Evolutionary conservation across 1,140 invertebrate species (phyloP).

Genomic region (Listronotus oregonensis): DNA sequence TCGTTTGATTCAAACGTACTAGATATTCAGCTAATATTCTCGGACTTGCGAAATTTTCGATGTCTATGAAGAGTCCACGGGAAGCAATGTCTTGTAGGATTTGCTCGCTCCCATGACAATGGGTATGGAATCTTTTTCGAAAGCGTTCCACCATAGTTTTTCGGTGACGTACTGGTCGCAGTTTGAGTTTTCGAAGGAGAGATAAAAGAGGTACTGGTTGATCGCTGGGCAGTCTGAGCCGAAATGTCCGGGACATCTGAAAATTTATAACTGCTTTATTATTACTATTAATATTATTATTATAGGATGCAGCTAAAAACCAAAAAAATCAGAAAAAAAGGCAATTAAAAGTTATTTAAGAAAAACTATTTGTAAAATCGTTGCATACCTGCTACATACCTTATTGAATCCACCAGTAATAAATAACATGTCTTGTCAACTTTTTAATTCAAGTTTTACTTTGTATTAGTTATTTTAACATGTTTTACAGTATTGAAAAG

Average conservation of each 20-base stretch:
- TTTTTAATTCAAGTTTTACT: too few species aligned
- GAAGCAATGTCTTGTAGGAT: conserved; percentile 63
- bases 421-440: too few species aligned
- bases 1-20: conserved; percentile 61
- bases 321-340: too few species aligned
- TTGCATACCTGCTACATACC: too few species aligned
- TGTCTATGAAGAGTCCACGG: conserved; percentile 73
- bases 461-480: too few species aligned
- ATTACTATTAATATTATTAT: too few species aligned
- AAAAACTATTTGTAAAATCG: too few species aligned
- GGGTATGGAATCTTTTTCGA: conserved; percentile 68
- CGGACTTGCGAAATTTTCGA: conserved; percentile 70
- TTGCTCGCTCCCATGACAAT: conserved; percentile 68
- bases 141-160: conserved; percentile 71
- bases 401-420: too few species aligned
- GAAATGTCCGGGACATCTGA: conserved; percentile 68
- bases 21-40: conserved; percentile 68
- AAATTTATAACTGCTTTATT: too few species aligned
- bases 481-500: too few species aligned
- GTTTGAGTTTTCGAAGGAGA: conserved; percentile 75
- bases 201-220: conserved; percentile 72
- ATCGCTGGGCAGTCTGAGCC: conserved; percentile 61
- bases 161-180: conserved; percentile 75
- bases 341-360: too few species aligned
- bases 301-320: too few species aligned